Base-by-base conservation (phyloP, 1,140 invertebrate species). In the Gonatopus flavifemur region DNA sequence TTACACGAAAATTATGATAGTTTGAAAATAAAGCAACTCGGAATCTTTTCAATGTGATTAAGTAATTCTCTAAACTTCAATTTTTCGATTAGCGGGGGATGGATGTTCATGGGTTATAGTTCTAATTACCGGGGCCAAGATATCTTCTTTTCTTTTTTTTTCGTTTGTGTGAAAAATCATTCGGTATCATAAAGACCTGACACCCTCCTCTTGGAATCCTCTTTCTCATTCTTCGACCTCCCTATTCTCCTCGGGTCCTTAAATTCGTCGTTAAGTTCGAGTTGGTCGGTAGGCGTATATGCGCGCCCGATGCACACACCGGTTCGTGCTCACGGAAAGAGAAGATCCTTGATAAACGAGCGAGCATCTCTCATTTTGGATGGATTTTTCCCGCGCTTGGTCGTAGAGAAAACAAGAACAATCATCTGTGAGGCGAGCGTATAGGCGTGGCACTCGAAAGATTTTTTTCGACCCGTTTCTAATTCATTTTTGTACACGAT, bases 321-420 rank as follows among this genome's bases (percentile, higher is more conserved):
- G n/a, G n/a, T n/a, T n/a, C n/a, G n/a, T n/a, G n/a, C n/a, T n/a
- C n/a, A n/a, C n/a, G n/a, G n/a, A n/a, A n/a, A n/a, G n/a, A n/a
- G n/a, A 50, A 57, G 63, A 66, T 61, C 46, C 62, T 69, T 74
- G 74, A 77, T 77, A 75, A 76, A 76, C 66, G 72, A 73, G 67
- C 57, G 40, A 60, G 52, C 66, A 66, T 72, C 70, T 69, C 67
- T 73, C 66, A 66, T 69, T 66, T 66, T 53, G 52, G 63, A 64
- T 64, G 64, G 67, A 69, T 66, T 66, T 66, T 35, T 33, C n/a
- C 22, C 22, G 24, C 22, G 45, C 60, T 63, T 64, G 49, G 52
- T 57, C 52, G 57, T 52, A 53, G 55, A n/a, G n/a, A 52, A 59
- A 62, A 66, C 53, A 51, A 63, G 62, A 49, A 53, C 49, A 48